A percentile compares a stretch with the other conserved stretches of the same genome.
Evolutionary conservation across 2,888 invertebrate genomes (phyloP).

Genomic region (Phengaris alcon): DNA sequence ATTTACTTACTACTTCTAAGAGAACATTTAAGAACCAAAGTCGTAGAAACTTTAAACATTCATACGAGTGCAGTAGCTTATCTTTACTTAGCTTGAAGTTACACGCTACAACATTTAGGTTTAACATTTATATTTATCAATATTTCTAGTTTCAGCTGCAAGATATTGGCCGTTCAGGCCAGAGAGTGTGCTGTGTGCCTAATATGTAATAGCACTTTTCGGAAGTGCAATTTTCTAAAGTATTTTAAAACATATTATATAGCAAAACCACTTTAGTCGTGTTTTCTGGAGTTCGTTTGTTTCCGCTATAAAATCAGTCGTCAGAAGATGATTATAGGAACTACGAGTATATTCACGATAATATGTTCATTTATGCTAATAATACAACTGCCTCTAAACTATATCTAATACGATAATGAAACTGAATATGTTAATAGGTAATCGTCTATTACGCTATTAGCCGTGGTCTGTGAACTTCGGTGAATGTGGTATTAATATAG

Average conservation of each 20-base stretch:
- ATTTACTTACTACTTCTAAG: not conserved
- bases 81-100: not conserved
- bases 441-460: constrained; percentile 16
- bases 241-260: not conserved
- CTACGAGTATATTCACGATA: no score
- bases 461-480: constrained; percentile 29
- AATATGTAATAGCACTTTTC: constrained; percentile 43
- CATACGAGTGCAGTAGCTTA: not conserved
- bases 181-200: no score
- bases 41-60: not conserved
- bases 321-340: not conserved
- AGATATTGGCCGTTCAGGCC: no score
- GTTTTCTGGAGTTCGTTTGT: not conserved
- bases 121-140: no score
- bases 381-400: not conserved
- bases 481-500: constrained; percentile 38
- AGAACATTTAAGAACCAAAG: not conserved
- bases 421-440: not conserved
- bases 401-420: not conserved
- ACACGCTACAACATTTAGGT: no score
- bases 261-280: not conserved
- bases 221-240: constrained; percentile 35
- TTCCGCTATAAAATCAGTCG: not conserved
- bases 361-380: not conserved
- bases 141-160: no score